Base-by-base conservation (phyloP, 2,888 invertebrate genomes). In the Willowsia nigromaculata region DNA sequence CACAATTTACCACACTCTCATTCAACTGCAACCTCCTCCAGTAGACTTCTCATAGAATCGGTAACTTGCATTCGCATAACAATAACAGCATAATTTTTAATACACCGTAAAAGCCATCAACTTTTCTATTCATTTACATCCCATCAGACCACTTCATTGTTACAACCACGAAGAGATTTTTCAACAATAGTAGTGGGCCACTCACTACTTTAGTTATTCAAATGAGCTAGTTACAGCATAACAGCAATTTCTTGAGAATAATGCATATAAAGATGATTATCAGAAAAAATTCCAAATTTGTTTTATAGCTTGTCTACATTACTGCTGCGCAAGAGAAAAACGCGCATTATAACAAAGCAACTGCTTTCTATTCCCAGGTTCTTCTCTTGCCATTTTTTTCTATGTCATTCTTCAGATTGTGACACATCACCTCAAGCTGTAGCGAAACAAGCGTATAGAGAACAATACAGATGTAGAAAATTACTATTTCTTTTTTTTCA, bases 231-330 rank as follows among this genome's bases (percentile, higher is more conserved):
- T 18, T n/a, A 62, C 59, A 27, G 30, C 27, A 62, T 15, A 30
- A 33, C 30, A 50, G 47, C 27, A 53, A 53, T 76, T 33, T 43
- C 37, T n/a, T 5, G 18, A n/a, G 37, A 37, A 68, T 25, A 18
- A 68, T 25, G 27, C 47, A 74, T 30, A n/a, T n/a, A 53, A 22
- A 76, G 76, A 76, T 76, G 11, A 30, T 76, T 76, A 76, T 76
- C 76, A 53, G 30, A 76, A 76, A 76, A 25, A 71, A 71, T 40
- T 71, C 71, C 71, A 71, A 71, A 71, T 43, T 25, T 71, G 71
- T 43, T 43, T 71, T 40, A 71, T 71, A 43, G 43, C 22, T 71
- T 43, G 11, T 71, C 43, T 18, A 68, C 37, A 37, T 68, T 68
- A 30, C 71, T n/a, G n/a, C n/a, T n/a, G n/a, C n/a, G n/a, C n/a